Base-by-base conservation (phyloP, 1,140 invertebrate species). In the Pachypeltis micranthus region DNA sequence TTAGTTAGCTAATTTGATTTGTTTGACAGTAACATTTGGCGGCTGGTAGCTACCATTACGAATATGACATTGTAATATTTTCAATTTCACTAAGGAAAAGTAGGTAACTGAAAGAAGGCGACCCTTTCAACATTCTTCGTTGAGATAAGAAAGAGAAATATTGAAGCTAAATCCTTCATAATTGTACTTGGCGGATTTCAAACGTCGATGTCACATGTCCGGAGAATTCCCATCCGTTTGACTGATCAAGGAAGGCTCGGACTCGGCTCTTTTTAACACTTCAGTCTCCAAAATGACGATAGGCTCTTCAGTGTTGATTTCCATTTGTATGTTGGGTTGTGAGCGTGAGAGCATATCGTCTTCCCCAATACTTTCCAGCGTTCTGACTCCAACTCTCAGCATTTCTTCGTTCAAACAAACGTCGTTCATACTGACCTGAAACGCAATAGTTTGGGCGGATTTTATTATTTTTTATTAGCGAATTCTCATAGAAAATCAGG, bases 391-490 rank as follows among this genome's bases (percentile, higher is more conserved):
- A 1, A 73, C 72, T 66, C 76, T 78, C 2, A 84, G 68, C 62
- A 88, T 75, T 65, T 84, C 81, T 68, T 90, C 86, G 70, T 89
- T 88, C 1, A 89, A 74, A 69, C 82, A 86, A 0, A 86, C 85
- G 69, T 86, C 86, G 67, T 88, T 87, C 27, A 90, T 69, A 28
- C 62, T 67, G 10, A 69, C 68, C 68, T 69, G 60, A 31, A 44
- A 63, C 2, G 56, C 54, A 14, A 59, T n/a, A n/a, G n/a, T n/a
- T n/a, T n/a, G n/a, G n/a, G n/a, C n/a, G n/a, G n/a, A n/a, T n/a
- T n/a, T n/a, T n/a, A n/a, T n/a, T n/a, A n/a, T n/a, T n/a, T n/a
- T n/a, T n/a, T n/a, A n/a, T n/a, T n/a, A n/a, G n/a, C n/a, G n/a
- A n/a, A n/a, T n/a, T n/a, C n/a, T n/a, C n/a, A n/a, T n/a, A n/a